Evolutionary conservation across 2,113 vertebrate genomes (phyloP).

Genomic region (Triplophysa rosa): DNA sequence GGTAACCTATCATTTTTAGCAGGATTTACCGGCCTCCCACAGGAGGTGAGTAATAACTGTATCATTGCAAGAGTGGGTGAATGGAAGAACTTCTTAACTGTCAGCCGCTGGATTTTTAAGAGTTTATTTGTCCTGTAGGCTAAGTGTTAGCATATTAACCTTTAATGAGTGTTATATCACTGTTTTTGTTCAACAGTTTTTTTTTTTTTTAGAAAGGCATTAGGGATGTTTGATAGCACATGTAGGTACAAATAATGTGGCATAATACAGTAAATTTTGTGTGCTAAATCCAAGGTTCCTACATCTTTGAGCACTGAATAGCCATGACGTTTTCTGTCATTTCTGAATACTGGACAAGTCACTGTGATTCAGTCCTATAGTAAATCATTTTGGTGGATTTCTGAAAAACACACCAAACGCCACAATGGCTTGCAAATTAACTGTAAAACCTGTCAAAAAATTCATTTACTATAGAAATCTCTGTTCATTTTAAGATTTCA

Average conservation of each 20-base stretch:
- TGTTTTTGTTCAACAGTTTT: neutral
- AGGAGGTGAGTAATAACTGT: slow-evolving; percentile 53
- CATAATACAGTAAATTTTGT: neutral
- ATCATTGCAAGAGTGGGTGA: slow-evolving; percentile 59
- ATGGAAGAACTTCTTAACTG: neutral
- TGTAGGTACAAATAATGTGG: neutral
- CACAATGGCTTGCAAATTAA: no score
- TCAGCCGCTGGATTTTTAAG: neutral
- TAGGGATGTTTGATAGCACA: neutral
- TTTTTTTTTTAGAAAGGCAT: neutral
- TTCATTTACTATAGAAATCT: no score
- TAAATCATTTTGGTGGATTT: neutral
- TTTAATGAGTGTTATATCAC: slow-evolving; percentile 9
- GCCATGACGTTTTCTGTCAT: no score
- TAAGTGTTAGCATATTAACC: neutral
- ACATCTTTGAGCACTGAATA: no score
- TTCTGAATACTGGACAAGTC: neutral
- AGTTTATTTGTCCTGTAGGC: neutral
- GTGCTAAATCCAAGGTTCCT: neutral
- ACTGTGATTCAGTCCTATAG: neutral
- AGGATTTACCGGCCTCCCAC: slow-evolving; percentile 44
- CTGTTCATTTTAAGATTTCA: no score
- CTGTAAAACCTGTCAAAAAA: no score
- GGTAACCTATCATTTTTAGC: slow-evolving; percentile 3
- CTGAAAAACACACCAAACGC: neutral